Percentiles rank a stretch among this genome's conserved stretches.
These are phyloP conservation scores for Procavia capensis DNA, from an alignment of 2,113 vertebrate genomes.

Conservation along the genomic window DNA sequence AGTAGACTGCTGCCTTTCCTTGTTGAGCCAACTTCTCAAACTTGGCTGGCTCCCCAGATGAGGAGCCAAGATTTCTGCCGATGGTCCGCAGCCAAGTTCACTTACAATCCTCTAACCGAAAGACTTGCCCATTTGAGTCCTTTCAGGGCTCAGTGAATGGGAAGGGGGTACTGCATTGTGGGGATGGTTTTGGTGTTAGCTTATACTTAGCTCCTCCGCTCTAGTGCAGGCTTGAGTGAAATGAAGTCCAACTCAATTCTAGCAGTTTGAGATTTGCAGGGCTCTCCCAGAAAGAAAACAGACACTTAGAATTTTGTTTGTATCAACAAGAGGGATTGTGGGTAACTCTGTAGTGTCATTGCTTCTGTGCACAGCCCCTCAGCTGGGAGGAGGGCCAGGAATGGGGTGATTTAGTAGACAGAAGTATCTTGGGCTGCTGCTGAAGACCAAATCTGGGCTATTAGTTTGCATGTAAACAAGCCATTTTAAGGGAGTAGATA, in stretches of 20 bases:
- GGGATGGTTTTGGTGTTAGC: conserved; percentile 58
- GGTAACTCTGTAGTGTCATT: conserved; percentile 65
- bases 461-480: conserved; percentile 72
- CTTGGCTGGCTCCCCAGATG: conserved; percentile 80
- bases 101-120: conserved; percentile 72
- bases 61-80: conserved; percentile 79
- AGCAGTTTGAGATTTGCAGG: conserved; percentile 64
- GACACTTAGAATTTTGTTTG: conserved; percentile 75
- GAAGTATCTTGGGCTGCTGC: conserved; percentile 54
- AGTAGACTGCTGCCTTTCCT: conserved; percentile 71
- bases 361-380: conserved; percentile 73
- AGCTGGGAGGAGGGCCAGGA: conserved; percentile 62
- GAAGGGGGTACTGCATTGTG: conserved; percentile 59
- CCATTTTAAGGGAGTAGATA: conserved; percentile 11
- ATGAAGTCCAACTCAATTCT: conserved; percentile 62
- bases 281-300: conserved; percentile 72
- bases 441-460: conserved; percentile 33
- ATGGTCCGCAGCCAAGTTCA: conserved; percentile 81
- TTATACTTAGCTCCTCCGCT: conserved; percentile 62
- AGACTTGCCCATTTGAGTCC: conserved; percentile 78
- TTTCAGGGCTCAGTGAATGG: conserved; percentile 76
- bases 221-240: conserved; percentile 48
- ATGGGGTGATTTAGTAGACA: conserved; percentile 60
- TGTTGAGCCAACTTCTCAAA: conserved; percentile 79
- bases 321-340: conserved; percentile 71